These are phyloP conservation scores for Masticophis lateralis DNA, from an alignment of 2,797 vertebrate species.

Conservation along the genomic window DNA sequence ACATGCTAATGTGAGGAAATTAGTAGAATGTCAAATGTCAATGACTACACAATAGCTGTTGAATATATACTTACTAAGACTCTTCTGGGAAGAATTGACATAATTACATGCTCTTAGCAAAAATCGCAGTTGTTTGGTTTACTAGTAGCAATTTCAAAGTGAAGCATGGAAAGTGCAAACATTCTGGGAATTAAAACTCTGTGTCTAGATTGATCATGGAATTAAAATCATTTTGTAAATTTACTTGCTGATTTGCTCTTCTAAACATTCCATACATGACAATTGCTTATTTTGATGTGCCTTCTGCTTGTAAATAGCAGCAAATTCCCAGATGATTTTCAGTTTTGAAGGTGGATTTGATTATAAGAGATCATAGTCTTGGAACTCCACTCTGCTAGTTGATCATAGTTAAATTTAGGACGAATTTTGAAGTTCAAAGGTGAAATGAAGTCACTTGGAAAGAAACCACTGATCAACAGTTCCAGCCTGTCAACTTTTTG, in stretches of 20 bases:
- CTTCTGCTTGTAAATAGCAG: not conserved
- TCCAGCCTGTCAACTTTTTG: not conserved
- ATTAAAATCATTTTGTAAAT: not conserved
- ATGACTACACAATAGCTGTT: conserved; percentile 61
- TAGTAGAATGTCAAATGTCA: conserved; percentile 67
- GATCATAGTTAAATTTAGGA: not conserved
- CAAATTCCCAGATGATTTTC: not conserved
- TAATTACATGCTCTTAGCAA: conserved; percentile 48
- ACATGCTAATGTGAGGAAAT: conserved; percentile 62
- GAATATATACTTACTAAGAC: conserved; percentile 65
- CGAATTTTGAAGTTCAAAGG: not conserved
- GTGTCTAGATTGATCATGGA: not conserved
- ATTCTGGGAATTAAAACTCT: conserved; percentile 13
- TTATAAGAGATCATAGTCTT: not conserved
- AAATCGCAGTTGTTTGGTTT: conserved; percentile 54
- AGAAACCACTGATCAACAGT: not conserved
- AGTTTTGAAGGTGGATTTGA: not conserved
- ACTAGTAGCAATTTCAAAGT: conserved; percentile 32
- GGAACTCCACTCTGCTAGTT: not conserved
- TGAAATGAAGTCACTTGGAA: not conserved
- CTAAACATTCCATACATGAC: not conserved
- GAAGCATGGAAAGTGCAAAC: conserved; percentile 39
- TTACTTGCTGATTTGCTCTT: not conserved
- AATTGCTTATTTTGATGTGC: not conserved
- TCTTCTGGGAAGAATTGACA: conserved; percentile 51